Percentiles rank a stretch among this genome's conserved stretches.
Conservation (phyloP, 2,797 vertebrate genomes). For the Arctocebus calabarensis region DNA sequence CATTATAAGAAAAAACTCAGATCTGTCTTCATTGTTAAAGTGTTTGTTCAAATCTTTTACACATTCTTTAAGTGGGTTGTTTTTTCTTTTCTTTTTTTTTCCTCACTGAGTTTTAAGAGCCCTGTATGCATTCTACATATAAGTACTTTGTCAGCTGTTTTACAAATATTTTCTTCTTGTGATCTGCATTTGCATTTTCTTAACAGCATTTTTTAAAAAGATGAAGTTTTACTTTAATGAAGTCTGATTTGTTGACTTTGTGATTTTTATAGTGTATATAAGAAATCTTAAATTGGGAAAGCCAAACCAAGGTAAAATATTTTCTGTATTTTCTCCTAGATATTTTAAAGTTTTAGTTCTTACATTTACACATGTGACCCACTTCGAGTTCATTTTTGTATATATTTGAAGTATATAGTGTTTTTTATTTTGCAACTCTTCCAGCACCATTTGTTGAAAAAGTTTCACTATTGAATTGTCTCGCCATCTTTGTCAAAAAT, state of each 20-base stretch:
- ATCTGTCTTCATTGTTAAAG: background rate
- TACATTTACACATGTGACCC: background rate
- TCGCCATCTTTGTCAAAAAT: background rate
- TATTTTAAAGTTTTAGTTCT: background rate
- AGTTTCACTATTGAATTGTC: background rate
- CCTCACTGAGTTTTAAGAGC: background rate
- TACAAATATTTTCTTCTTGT: background rate
- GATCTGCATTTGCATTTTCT: background rate
- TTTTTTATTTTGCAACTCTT: background rate
- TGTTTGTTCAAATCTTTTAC: background rate
- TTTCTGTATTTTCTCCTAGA: background rate
- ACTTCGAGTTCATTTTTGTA: background rate
- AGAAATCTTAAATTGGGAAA: background rate
- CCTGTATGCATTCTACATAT: background rate
- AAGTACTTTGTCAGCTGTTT: background rate
- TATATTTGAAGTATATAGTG: background rate
- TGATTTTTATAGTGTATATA: background rate
- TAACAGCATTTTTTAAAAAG: background rate
- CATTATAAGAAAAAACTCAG: no score
- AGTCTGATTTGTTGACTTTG: background rate
- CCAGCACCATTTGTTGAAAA: background rate
- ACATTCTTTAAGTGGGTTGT: background rate
- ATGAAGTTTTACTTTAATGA: background rate
- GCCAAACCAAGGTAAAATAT: background rate
- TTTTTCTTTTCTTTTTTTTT: background rate